phyloP scores from a whole-genome alignment of 37 sponge, comb jelly and placozoan species.

The Axinella damicornis region DNA sequence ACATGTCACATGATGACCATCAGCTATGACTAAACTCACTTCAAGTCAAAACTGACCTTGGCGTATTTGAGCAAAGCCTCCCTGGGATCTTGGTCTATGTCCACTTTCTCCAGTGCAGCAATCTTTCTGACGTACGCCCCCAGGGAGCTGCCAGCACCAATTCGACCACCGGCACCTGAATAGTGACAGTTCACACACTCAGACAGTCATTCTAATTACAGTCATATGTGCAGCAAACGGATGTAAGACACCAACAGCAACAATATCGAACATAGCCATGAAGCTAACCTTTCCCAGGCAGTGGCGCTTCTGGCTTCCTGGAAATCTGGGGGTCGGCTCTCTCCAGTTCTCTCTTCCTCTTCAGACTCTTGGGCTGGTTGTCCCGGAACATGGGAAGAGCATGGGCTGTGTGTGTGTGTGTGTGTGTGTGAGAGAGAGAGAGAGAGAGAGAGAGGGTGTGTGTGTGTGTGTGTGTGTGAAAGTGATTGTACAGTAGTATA shows the following conservation, averaged over 20 bases:
- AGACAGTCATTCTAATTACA: too few relatives aligned
- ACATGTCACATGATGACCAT: too few relatives aligned
- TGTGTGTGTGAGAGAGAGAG: too few relatives aligned
- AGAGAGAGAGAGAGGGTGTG: too few relatives aligned
- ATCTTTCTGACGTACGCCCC: constrained; percentile 85
- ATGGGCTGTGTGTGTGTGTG: constrained; percentile 60
- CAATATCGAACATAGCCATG: too few relatives aligned
- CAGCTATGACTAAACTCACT: too few relatives aligned
- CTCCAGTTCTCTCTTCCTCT: constrained; percentile 83
- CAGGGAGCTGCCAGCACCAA: constrained; percentile 81
- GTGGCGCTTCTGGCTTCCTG: constrained; percentile 75
- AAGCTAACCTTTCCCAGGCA: constrained; percentile 47
- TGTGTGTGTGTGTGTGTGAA: too few relatives aligned
- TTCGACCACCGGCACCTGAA: constrained; percentile 71
- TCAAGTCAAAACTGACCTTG: constrained; percentile 39
- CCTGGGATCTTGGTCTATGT: constrained; percentile 87
- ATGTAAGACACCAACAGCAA: too few relatives aligned
- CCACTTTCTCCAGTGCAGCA: constrained; percentile 73
- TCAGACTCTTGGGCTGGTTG: constrained; percentile 66
- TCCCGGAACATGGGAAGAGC: constrained; percentile 92
- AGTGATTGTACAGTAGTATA: too few relatives aligned
- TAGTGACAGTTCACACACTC: too few relatives aligned
- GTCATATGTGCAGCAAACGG: too few relatives aligned
- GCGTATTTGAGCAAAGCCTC: constrained; percentile 94
- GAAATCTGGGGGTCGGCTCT: constrained; percentile 85